These are phyloP conservation scores for Oryzias javanicus DNA, from an alignment of 2,113 vertebrate species.

Conservation along the genomic window DNA sequence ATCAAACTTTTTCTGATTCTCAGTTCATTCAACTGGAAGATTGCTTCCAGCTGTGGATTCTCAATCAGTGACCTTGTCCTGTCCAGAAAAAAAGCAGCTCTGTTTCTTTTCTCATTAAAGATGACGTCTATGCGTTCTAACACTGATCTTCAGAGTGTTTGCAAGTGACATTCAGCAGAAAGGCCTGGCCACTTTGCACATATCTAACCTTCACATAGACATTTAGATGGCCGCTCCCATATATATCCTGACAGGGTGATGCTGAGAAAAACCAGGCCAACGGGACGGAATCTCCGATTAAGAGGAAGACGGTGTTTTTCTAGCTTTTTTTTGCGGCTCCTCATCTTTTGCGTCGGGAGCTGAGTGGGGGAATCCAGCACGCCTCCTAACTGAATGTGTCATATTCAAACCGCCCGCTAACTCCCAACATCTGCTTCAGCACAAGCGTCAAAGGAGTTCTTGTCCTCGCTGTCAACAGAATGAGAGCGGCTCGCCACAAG, in stretches of 20 bases:
- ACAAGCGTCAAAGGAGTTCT: conserved; percentile 66
- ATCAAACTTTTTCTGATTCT: conserved; percentile 42
- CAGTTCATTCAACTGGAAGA: conserved; percentile 27
- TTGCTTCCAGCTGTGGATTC: conserved; percentile 51
- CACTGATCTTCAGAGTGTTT: background rate
- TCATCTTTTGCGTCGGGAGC: conserved; percentile 19
- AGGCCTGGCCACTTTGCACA: conserved; percentile 1
- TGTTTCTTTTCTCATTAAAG: conserved; percentile 34
- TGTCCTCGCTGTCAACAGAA: conserved; percentile 61
- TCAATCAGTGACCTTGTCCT: conserved; percentile 39
- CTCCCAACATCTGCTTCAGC: conserved; percentile 69
- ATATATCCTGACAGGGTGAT: conserved; percentile 17
- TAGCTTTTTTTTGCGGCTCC: conserved; percentile 2
- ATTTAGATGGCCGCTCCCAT: conserved; percentile 1
- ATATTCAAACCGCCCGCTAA: conserved; percentile 69
- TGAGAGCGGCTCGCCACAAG: conserved; percentile 37
- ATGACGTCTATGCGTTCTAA: conserved; percentile 15
- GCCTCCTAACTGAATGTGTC: conserved; percentile 47
- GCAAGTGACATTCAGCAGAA: conserved; percentile 34
- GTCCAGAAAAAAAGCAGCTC: conserved; percentile 13
- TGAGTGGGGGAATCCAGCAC: conserved; percentile 49
- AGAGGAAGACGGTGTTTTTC: background rate
- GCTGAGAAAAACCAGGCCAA: conserved; percentile 11
- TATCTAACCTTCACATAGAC: too few relatives aligned
- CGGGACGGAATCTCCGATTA: background rate